Percentiles rank a stretch among this genome's conserved stretches.
Evolutionary conservation across 2,113 vertebrate genomes (phyloP).

Genomic region (Australoheros scitulus): DNA sequence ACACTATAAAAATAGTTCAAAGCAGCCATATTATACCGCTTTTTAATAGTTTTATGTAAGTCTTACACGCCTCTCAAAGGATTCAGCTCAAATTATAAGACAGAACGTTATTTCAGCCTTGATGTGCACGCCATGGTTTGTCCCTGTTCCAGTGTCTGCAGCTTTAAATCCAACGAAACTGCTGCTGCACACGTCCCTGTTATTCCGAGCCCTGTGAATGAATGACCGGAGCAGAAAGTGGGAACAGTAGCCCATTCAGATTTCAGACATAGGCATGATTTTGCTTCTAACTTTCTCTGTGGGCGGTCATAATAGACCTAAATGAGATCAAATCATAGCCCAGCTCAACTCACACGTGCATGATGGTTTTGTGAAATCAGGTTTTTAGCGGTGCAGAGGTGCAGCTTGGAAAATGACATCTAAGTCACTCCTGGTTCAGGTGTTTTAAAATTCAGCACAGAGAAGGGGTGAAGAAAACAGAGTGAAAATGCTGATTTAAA

Average conservation of each 20-base stretch:
- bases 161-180: neutral
- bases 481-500: neutral
- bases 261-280: neutral
- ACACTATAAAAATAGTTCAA: neutral
- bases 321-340: neutral
- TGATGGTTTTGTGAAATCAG: neutral
- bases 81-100: neutral
- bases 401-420: neutral
- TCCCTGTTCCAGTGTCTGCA: neutral
- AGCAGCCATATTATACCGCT: neutral
- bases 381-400: neutral
- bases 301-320: neutral
- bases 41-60: neutral
- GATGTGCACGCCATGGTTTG: neutral
- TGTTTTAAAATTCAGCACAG: neutral
- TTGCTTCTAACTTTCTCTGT: neutral
- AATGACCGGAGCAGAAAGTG: neutral
- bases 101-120: neutral
- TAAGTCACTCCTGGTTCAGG: neutral
- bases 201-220: neutral
- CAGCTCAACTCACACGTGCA: rapidly evolving
- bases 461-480: neutral
- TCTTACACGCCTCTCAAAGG: neutral
- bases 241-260: neutral
- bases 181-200: neutral